These are phyloP conservation scores for Cosmorhoe ocellata DNA, from an alignment of 2,888 invertebrate species.

Conservation along the genomic window DNA sequence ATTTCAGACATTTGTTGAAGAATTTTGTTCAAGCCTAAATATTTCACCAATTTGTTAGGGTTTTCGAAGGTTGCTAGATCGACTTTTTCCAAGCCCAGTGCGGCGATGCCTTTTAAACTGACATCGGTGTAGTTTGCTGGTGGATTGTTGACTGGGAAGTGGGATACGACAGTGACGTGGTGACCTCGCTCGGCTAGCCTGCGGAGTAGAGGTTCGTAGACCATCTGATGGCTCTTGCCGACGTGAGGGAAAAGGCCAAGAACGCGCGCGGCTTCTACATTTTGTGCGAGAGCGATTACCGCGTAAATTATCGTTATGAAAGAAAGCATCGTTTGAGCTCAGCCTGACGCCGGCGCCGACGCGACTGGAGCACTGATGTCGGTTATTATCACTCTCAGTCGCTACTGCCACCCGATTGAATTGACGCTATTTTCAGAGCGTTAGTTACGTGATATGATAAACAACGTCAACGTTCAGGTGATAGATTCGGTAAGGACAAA, in stretches of 20 bases:
- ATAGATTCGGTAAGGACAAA: slow-evolving; percentile 16
- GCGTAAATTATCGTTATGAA: slow-evolving; percentile 38
- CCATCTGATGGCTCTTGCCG: slow-evolving; percentile 84
- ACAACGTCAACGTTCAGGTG: slow-evolving; percentile 19
- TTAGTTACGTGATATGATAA: slow-evolving; percentile 18
- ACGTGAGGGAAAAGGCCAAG: slow-evolving; percentile 83
- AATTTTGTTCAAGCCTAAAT: slow-evolving; percentile 52
- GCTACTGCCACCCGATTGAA: slow-evolving; percentile 19
- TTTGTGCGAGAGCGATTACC: slow-evolving; percentile 43
- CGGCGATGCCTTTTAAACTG: slow-evolving; percentile 67
- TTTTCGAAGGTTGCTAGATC: slow-evolving; percentile 56
- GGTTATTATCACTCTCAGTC: slow-evolving; percentile 13
- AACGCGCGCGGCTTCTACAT: slow-evolving; percentile 68
- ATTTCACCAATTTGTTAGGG: slow-evolving; percentile 41
- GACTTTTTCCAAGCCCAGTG: slow-evolving; percentile 57
- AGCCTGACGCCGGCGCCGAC: slow-evolving; percentile 36
- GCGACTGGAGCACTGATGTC: slow-evolving; percentile 37
- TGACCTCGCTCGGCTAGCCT: slow-evolving; percentile 82
- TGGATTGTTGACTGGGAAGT: slow-evolving; percentile 78
- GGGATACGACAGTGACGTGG: slow-evolving; percentile 82
- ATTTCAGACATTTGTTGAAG: slow-evolving; percentile 53
- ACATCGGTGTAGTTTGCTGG: slow-evolving; percentile 70
- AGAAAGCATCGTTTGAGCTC: slow-evolving; percentile 54
- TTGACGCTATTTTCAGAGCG: slow-evolving; percentile 38
- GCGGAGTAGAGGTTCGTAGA: slow-evolving; percentile 80